Evolutionary conservation across 1,140 invertebrate species (phyloP).

Genomic region (Diorhabda carinulata): DNA sequence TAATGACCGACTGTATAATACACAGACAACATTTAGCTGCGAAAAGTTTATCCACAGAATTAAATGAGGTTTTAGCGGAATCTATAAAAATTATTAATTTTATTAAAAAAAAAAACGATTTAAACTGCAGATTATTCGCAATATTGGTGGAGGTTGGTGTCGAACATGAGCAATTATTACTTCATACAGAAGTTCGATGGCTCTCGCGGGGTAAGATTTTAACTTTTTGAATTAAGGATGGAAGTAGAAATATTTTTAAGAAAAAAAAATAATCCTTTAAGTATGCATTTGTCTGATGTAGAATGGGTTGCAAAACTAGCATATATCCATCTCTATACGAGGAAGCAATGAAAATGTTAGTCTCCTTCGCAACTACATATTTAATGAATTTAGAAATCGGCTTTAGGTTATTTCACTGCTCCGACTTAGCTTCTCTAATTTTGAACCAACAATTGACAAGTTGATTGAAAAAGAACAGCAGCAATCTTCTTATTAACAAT

Average conservation of each 20-base stretch:
- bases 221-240: too few species aligned
- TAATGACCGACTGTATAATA: background rate
- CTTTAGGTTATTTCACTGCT: background rate
- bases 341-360: background rate
- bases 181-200: too few species aligned
- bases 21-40: background rate
- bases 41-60: background rate
- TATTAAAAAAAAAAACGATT: background rate
- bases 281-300: constrained; percentile 3
- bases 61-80: background rate
- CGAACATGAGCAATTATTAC: too few species aligned
- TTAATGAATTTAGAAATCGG: background rate
- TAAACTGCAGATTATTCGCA: background rate
- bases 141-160: too few species aligned
- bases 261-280: background rate
- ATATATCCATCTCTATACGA: background rate
- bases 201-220: too few species aligned
- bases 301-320: background rate
- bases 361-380: background rate
- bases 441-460: too few species aligned
- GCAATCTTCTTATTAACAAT: background rate
- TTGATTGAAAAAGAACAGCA: background rate
- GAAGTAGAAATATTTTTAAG: too few species aligned
- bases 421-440: too few species aligned
- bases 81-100: background rate